These are phyloP conservation scores for Muschampia plurimacula DNA, from an alignment of 2,888 invertebrate species.

Conservation along the genomic window DNA sequence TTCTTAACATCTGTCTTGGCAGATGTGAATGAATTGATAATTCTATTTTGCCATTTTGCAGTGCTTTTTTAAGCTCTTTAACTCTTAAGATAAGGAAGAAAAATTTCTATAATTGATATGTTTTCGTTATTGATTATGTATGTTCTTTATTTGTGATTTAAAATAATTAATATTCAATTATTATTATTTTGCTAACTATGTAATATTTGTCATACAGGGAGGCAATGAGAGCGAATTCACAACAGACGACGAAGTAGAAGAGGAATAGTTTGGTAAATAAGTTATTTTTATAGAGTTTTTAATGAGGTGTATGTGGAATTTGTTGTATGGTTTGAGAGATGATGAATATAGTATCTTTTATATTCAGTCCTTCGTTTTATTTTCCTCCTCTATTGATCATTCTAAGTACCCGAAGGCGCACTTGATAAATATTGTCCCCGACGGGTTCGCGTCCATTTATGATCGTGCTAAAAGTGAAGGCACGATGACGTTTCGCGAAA, in stretches of 20 bases:
- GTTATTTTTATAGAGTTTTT: conserved; percentile 85
- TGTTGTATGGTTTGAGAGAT: conserved; percentile 71
- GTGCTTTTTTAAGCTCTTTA: too few species aligned
- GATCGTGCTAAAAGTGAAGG: conserved; percentile 35
- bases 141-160: neutral
- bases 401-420: conserved; percentile 24
- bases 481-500: conserved; percentile 28
- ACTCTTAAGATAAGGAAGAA: too few species aligned
- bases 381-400: conserved; percentile 30
- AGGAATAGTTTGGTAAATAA: conserved; percentile 75
- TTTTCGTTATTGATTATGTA: too few species aligned
- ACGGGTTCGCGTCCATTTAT: conserved; percentile 23
- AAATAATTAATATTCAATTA: neutral
- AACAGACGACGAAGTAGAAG: conserved; percentile 88
- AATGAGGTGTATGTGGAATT: conserved; percentile 65
- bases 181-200: neutral
- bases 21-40: too few species aligned
- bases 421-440: conserved; percentile 29
- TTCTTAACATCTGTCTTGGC: too few species aligned
- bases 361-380: conserved; percentile 61
- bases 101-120: too few species aligned
- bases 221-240: conserved; percentile 88
- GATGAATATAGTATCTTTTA: conserved; percentile 81
- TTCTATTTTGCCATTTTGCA: too few species aligned
- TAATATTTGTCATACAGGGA: conserved; percentile 61